A percentile compares a stretch with the other conserved stretches of the same genome.
Evolutionary conservation across 2,113 vertebrate genomes (phyloP).

Genomic region (Falcunculus frontatus): DNA sequence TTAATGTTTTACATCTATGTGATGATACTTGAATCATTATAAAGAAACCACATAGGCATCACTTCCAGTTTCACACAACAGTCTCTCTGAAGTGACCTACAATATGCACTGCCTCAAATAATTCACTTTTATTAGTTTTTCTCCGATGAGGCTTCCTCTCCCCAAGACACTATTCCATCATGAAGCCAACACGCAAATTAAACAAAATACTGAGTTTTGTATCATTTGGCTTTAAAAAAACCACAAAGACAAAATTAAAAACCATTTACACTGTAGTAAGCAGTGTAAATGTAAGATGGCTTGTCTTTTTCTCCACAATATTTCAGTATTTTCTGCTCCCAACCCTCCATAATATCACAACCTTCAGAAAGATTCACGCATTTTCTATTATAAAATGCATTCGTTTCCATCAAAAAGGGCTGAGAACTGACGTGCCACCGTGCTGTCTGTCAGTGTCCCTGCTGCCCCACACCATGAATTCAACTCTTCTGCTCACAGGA

Average conservation of each 20-base stretch:
- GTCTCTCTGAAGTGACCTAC: background rate
- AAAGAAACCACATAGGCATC: background rate
- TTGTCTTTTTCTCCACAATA: background rate
- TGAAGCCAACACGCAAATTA: background rate
- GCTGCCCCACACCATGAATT: background rate
- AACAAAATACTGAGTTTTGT: background rate
- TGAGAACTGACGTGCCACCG: background rate
- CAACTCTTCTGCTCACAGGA: background rate
- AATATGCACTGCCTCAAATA: background rate
- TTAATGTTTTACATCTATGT: background rate
- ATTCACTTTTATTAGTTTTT: background rate
- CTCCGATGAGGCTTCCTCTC: background rate
- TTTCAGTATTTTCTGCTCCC: background rate
- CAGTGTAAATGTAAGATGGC: background rate
- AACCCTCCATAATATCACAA: background rate
- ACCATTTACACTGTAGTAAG: background rate
- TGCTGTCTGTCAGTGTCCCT: background rate
- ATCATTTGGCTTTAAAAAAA: background rate
- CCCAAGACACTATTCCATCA: background rate
- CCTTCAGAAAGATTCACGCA: background rate
- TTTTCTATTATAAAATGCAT: background rate
- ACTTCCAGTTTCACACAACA: background rate
- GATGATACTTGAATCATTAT: background rate
- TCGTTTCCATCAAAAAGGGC: background rate
- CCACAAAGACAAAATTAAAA: background rate